Evolutionary conservation across 30 jellyfish, hydroid and myxozoan species (phyloP), one percentile per base, ranked within the genome.

Genomic region (Nemopilema nomurai): DNA sequence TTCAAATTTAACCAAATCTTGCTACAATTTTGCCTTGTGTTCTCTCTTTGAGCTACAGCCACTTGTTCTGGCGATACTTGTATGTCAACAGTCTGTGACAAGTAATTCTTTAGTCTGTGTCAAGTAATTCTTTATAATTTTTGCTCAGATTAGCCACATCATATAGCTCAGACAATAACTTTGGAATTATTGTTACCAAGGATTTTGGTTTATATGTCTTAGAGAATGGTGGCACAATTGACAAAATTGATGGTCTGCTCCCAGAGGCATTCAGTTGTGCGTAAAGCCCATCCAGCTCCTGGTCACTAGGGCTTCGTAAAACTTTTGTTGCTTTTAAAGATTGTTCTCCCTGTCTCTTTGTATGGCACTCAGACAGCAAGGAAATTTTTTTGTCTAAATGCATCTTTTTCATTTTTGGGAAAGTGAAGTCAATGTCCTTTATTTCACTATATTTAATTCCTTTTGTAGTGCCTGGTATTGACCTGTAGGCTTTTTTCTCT

Each of bases 1-100:
- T 73, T 24, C 49, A 75, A 75, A 3, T 31, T 18, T 20, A 33
- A 75, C 74, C 71, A 33, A n/a, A 62, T 18, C 23, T 53, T 18
- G 22, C 23, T 41, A 16, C 41, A 19, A 24, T 71, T 49, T 29
- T 77, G 87, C 26, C 27, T 52, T 62, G 67, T 57, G 25, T 77
- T 77, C 32, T 57, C 78, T 29, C 63, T 63, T 62, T 76, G 67
- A 23, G 63, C 87, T 6, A 28, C 74, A 21, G 51, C 63, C 21
- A 77, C 22, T 52, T 52, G 28, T n/a, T n/a, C n/a, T n/a, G n/a
- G n/a, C n/a, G n/a, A n/a, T n/a, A n/a, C n/a, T n/a, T n/a, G n/a
- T n/a, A 9, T 41, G 29, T 53, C 19, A 16, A 63, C 29, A 8
- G 13, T 77, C 87, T 1, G 22, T 57, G 28, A 53, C 20, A 6